Evolutionary conservation across 2,797 vertebrate species (phyloP), one percentile per base, ranked within the genome.

Genomic region (Myripristis jacobus): DNA sequence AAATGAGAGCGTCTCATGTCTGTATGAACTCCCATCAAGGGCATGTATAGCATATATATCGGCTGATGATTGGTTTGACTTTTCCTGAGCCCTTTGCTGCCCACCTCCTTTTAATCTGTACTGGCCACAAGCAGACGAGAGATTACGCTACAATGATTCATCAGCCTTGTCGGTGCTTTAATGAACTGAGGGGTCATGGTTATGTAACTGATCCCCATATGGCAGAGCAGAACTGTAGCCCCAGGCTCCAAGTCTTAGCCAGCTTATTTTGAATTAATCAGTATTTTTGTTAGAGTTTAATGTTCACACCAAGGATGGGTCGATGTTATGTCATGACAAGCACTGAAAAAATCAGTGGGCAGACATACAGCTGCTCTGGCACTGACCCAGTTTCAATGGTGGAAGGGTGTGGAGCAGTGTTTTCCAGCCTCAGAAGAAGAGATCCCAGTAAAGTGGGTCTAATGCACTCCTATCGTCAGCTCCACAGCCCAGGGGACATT

Each of bases 161-260:
- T 68, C 44, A 51, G 38, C 80, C 61, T 31, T 58, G 34, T 31
- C 24, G 38, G 69, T 56, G 69, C 72, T 16, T 52, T 58, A 54
- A 24, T 73, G 47, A 84, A 71, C 16, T 1, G 15, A 64, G 55
- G 46, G 67, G 36, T 81, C 52, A 29, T 55, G 41, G 65, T 92
- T 93, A 91, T 59, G 86, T 62, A 93, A 92, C 44, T 25, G 43
- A 55, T 60, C 56, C 21, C 76, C 81, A 85, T 71, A 82, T 88
- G 83, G 70, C 70, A 57, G 53, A 48, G 63, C n/a, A 25, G 16
- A 29, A 25, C n/a, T 19, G 25, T 8, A 16, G 22, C 31, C 50
- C 52, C 15, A 66, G 44, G 71, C 13, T 31, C 43, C 19, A 55
- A 61, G 15, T 48, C 57, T 79, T 66, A 24, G 21, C 66, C 25